phyloP scores from a whole-genome alignment of 2,113 vertebrate genomes.

The Uropsilus gracilis region DNA sequence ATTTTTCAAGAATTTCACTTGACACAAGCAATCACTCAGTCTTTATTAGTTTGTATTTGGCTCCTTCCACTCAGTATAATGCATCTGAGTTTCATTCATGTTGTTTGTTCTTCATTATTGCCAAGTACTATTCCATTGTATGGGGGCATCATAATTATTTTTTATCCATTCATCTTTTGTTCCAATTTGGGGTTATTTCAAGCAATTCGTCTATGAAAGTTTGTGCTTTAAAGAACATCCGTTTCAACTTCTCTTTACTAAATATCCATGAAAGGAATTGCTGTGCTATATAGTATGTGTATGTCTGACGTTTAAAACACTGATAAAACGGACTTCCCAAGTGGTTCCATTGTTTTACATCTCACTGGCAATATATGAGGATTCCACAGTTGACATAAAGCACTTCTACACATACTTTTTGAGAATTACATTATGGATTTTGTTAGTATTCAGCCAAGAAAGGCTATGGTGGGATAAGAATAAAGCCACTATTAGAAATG shows the following conservation, averaged over 20 bases:
- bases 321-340: neutral
- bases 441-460: neutral
- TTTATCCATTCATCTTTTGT: neutral
- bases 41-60: neutral
- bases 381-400: neutral
- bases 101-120: neutral
- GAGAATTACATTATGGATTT: neutral
- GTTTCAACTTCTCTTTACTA: neutral
- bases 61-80: neutral
- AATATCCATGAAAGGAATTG: neutral
- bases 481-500: neutral
- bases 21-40: neutral
- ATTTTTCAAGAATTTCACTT: neutral
- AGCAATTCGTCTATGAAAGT: neutral
- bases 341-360: neutral
- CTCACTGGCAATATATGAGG: neutral
- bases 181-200: neutral
- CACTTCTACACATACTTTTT: neutral
- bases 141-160: neutral
- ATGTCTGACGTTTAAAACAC: neutral
- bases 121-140: neutral
- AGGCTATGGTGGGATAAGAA: neutral
- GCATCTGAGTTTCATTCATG: neutral
- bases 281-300: rapidly evolving
- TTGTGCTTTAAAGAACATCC: neutral